Conservation (phyloP, 2,888 invertebrate genomes). For the Eudasyphora cyanicolor region DNA sequence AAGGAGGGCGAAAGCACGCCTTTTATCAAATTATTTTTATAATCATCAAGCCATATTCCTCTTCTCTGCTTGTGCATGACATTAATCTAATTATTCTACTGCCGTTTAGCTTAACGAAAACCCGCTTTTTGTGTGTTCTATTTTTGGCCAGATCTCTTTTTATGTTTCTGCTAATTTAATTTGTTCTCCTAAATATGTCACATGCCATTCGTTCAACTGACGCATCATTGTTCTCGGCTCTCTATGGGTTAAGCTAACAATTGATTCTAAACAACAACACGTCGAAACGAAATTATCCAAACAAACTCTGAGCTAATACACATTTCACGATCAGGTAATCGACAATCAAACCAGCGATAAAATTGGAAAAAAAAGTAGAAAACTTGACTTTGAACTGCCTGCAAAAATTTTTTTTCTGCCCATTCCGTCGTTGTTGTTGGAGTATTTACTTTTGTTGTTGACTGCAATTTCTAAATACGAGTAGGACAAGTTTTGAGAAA, state of each 20-base stretch:
- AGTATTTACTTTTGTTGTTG: slow-evolving; percentile 27
- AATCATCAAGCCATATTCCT: too few species aligned
- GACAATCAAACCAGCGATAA: not conserved
- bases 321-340: slow-evolving; percentile 42
- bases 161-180: too few species aligned
- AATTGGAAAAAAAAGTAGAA: slow-evolving; percentile 54
- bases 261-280: slow-evolving; percentile 44
- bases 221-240: too few species aligned
- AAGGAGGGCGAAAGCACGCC: too few species aligned
- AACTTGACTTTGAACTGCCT: slow-evolving; percentile 65
- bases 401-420: slow-evolving; percentile 27
- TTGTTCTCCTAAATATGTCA: too few species aligned
- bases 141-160: too few species aligned
- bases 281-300: slow-evolving; percentile 25
- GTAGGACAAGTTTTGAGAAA: slow-evolving; percentile 64
- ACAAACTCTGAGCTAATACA: slow-evolving; percentile 28
- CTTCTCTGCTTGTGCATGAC: too few species aligned
- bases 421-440: slow-evolving; percentile 19
- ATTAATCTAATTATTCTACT: too few species aligned
- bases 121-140: too few species aligned
- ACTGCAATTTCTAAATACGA: slow-evolving; percentile 57
- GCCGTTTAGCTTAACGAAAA: too few species aligned
- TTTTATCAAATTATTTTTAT: too few species aligned
- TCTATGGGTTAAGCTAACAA: slow-evolving; percentile 6
- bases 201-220: too few species aligned